phyloP scores from a whole-genome alignment of 2,888 invertebrate genomes.

The Mechanitis messenoides region DNA sequence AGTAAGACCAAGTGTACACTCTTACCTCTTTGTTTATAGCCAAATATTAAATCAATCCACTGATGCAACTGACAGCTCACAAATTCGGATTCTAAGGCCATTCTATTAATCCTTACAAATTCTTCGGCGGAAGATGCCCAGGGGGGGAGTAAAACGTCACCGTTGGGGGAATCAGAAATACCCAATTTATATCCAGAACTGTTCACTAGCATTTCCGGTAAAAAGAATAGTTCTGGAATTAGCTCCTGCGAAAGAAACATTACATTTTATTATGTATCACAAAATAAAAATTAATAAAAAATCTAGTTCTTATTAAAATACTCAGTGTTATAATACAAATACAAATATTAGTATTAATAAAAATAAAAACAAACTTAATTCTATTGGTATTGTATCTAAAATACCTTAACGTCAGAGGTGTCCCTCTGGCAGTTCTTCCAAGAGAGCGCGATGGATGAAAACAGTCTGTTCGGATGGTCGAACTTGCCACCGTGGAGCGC shows the following conservation, averaged over 20 bases:
- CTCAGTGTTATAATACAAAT: neutral
- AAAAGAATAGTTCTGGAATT: conserved; percentile 98
- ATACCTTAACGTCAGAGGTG: conserved; percentile 97
- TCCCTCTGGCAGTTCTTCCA: conserved; percentile 99
- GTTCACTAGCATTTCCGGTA: conserved; percentile 99
- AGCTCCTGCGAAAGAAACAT: conserved; percentile 82
- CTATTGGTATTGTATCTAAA: neutral
- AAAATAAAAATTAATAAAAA: neutral
- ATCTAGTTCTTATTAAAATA: no score
- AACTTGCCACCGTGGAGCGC: conserved; percentile 99
- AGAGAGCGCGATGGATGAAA: conserved; percentile 94
- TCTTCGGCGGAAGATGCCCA: conserved; percentile 99
- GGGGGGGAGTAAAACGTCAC: conserved; percentile 94
- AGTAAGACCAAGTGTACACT: neutral
- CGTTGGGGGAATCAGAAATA: conserved; percentile 87
- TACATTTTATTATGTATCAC: neutral
- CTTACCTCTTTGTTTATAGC: conserved; percentile 97
- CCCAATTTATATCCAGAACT: conserved; percentile 88
- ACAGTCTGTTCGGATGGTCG: conserved; percentile 97
- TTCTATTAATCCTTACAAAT: conserved; percentile 97
- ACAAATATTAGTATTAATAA: neutral
- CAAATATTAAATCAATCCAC: conserved; percentile 99
- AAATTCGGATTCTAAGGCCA: conserved; percentile 99
- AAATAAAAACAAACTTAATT: no score
- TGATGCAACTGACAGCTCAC: conserved; percentile 99